phyloP scores from a whole-genome alignment of 2,888 invertebrate genomes.

The Eristalis intricaria region DNA sequence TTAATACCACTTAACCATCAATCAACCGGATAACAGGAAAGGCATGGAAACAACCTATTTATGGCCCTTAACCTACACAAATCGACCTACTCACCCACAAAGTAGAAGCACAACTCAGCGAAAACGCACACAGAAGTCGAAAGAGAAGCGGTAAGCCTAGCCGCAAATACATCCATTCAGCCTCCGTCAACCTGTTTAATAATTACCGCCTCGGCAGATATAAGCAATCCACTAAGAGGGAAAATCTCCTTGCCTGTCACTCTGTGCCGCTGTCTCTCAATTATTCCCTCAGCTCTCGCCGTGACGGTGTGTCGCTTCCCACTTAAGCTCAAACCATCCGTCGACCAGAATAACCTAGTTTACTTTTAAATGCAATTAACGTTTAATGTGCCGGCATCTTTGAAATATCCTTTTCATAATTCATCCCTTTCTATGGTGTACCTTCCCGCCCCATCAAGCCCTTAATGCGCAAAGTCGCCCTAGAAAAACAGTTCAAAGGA shows the following conservation, averaged over 20 bases:
- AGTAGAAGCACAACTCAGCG: background rate
- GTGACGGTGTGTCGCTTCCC: background rate
- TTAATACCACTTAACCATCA: slow-evolving; percentile 56
- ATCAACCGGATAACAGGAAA: slow-evolving; percentile 44
- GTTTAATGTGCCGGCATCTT: slow-evolving; percentile 48
- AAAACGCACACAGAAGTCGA: background rate
- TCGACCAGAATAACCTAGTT: background rate
- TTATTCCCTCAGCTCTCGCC: slow-evolving; percentile 13
- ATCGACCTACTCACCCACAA: slow-evolving; percentile 14
- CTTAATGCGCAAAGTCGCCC: background rate
- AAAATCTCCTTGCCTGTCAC: slow-evolving; percentile 21
- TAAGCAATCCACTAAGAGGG: slow-evolving; percentile 21
- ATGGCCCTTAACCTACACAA: slow-evolving; percentile 21
- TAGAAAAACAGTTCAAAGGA: background rate
- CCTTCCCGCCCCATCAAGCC: background rate
- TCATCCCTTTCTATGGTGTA: background rate
- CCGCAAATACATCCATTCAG: slow-evolving; percentile 3
- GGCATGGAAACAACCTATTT: slow-evolving; percentile 46
- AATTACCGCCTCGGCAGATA: slow-evolving; percentile 28
- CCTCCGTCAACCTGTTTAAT: slow-evolving; percentile 44
- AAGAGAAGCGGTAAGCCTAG: background rate
- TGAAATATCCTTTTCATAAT: slow-evolving; percentile 47
- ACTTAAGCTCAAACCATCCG: background rate
- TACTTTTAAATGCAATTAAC: slow-evolving; percentile 45
- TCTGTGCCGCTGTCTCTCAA: slow-evolving; percentile 4